A percentile compares a stretch with the other conserved stretches of the same genome.
Evolutionary conservation across 2,113 vertebrate genomes (phyloP).

Genomic region (Stomatorhinus ivindoensis): DNA sequence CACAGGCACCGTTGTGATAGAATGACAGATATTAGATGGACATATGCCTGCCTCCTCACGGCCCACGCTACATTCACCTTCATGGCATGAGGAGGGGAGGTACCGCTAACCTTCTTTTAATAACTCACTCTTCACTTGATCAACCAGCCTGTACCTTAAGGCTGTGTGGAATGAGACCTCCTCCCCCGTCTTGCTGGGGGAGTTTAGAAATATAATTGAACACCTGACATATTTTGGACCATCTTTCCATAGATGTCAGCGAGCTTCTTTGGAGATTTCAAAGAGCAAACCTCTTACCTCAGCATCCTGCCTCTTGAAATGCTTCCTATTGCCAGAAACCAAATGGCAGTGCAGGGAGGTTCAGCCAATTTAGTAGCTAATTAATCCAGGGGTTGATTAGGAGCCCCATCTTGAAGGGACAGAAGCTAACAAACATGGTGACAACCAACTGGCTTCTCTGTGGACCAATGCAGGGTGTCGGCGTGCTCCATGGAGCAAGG

Average conservation of each 20-base stretch:
- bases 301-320: not conserved
- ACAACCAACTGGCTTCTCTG: not conserved
- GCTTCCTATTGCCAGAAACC: not conserved
- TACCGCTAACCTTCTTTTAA: not conserved
- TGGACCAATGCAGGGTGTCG: not conserved
- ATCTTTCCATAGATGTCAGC: not conserved
- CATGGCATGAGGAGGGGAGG: not conserved
- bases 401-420: not conserved
- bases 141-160: not conserved
- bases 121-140: not conserved
- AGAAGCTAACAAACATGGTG: not conserved
- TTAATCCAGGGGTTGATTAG: not conserved
- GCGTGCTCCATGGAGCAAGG: not conserved
- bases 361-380: not conserved
- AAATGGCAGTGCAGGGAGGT: not conserved
- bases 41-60: not conserved
- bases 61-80: not conserved
- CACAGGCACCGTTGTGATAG: not conserved
- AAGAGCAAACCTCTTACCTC: not conserved
- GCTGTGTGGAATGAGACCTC: not conserved
- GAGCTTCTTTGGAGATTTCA: not conserved
- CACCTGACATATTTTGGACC: not conserved
- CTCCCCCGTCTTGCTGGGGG: not conserved
- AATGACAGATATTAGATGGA: not conserved
- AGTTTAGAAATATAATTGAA: not conserved